phyloP scores from a whole-genome alignment of 2,113 vertebrate genomes.

The Odocoileus virginianus region DNA sequence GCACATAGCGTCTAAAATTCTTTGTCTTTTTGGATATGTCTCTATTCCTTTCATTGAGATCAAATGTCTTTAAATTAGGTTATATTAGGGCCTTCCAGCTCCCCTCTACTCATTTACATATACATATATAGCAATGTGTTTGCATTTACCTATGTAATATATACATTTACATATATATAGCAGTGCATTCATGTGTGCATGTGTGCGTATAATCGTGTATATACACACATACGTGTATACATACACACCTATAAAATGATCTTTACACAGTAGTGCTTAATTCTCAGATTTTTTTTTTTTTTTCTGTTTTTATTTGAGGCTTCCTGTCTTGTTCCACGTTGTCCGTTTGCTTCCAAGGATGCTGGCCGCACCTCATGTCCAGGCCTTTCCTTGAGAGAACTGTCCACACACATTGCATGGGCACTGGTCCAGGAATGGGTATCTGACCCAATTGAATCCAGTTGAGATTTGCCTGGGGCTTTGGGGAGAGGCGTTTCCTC shows the following conservation, averaged over 20 bases:
- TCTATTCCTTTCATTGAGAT: neutral
- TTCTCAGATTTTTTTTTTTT: neutral
- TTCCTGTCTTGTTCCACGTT: neutral
- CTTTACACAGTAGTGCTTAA: neutral
- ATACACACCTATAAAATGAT: neutral
- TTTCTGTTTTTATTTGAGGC: neutral
- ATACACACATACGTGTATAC: no score
- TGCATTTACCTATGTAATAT: neutral
- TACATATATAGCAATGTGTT: neutral
- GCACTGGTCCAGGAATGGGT: neutral
- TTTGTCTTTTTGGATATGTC: neutral
- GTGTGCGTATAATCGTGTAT: no score
- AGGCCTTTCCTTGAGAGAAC: neutral
- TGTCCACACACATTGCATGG: neutral
- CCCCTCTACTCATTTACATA: neutral
- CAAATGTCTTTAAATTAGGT: neutral
- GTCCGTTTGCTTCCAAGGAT: neutral
- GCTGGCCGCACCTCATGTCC: rapidly evolving
- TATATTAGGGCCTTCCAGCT: neutral
- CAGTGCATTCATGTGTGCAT: neutral
- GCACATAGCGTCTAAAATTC: neutral
- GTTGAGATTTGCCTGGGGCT: neutral
- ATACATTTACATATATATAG: neutral
- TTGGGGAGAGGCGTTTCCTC: neutral
- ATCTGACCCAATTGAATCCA: neutral